Conservation (phyloP, 1,140 invertebrate species). For the Saccostrea echinata region DNA sequence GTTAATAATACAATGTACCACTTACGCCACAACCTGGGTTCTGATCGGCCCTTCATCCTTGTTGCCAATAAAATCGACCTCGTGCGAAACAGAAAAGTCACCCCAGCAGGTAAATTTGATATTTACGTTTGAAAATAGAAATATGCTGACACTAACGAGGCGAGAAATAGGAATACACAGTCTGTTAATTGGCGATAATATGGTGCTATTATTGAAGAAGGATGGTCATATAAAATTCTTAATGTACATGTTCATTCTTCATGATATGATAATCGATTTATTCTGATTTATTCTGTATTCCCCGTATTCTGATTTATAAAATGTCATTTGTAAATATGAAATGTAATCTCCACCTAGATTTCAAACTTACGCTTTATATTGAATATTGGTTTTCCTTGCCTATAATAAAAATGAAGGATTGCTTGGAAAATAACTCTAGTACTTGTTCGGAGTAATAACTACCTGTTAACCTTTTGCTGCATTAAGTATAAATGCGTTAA, state of each 20-base stretch:
- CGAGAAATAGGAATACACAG: not conserved
- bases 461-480: not conserved
- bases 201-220: not conserved
- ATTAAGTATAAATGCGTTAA: not conserved
- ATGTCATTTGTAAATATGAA: no score
- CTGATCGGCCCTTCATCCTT: conserved; percentile 66
- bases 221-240: not conserved
- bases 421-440: not conserved
- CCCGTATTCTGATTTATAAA: no score
- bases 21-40: conserved; percentile 58
- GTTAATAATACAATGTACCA: conserved; percentile 62
- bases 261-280: no score
- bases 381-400: not conserved
- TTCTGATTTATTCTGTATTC: no score
- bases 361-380: not conserved
- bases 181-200: not conserved
- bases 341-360: no score
- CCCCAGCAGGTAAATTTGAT: conserved; percentile 61
- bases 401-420: not conserved
- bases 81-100: conserved; percentile 68
- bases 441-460: not conserved
- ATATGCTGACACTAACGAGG: not conserved
- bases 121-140: not conserved
- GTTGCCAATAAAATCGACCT: conserved; percentile 74
- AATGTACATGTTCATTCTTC: no score